phyloP scores from a whole-genome alignment of 2,888 invertebrate genomes.

The Polyommatus iphigenia region DNA sequence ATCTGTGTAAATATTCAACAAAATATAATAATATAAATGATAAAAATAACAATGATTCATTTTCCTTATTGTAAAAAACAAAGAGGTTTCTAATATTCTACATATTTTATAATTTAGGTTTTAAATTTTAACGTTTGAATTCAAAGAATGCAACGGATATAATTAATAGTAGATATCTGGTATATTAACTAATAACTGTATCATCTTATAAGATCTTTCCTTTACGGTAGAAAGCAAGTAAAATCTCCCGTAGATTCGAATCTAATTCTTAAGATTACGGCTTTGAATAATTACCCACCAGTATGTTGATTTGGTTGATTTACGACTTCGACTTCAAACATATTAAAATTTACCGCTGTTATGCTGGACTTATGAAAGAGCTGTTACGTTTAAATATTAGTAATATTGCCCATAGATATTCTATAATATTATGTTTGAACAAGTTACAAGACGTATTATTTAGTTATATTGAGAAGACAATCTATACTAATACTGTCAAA shows the following conservation, averaged over 20 bases:
- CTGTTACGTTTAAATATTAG: background rate
- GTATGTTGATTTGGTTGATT: conserved; percentile 19
- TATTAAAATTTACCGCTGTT: conserved; percentile 17
- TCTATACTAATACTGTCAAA: background rate
- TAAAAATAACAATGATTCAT: background rate
- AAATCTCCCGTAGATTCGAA: background rate
- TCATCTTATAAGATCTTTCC: conserved; percentile 1
- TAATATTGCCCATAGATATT: background rate
- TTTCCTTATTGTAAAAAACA: background rate
- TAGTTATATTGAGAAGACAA: background rate
- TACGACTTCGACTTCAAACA: conserved; percentile 10
- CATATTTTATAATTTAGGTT: background rate
- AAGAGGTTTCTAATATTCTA: background rate
- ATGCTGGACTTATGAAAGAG: conserved; percentile 12
- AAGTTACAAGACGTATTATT: background rate
- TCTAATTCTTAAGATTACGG: conserved; percentile 12
- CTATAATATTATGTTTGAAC: background rate
- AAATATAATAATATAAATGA: background rate
- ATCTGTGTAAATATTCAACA: background rate
- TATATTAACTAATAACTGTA: background rate
- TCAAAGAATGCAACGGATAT: background rate
- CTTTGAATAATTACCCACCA: conserved; percentile 3
- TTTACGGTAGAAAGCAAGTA: background rate
- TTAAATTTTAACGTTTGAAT: background rate
- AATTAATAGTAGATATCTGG: background rate